Base-by-base conservation (phyloP, 2,888 invertebrate genomes). In the Dermolepida albohirtum region DNA sequence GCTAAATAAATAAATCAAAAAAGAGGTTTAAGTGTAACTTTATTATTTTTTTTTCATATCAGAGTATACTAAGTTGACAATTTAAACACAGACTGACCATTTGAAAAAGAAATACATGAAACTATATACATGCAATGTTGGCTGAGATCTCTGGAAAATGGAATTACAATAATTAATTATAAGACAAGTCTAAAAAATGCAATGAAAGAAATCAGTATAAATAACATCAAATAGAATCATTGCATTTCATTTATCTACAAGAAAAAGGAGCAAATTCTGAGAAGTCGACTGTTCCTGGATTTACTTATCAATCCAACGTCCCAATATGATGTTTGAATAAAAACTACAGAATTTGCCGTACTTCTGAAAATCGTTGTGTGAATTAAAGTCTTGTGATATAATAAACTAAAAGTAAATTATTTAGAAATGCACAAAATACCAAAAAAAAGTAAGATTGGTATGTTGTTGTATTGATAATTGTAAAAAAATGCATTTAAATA, bases 31-130 rank as follows among this genome's bases (percentile, higher is more conserved):
- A 78, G 78, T 78, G 77, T 79, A 75, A 72, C 72, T 79, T 79
- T 80, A 79, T 80, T 69, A 54, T 66, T 59, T 43, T 64, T 64
- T 78, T 79, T 80, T 80, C 75, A 78, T 80, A 78, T 79, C 76
- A 79, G 79, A 80, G 78, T 80, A 80, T 80, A 80, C 79, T 79
- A 81, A 77, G 75, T 74, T 75, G 76, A 79, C 79, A 77, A 72
- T 73, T 72, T 71, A 78, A 80, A 80, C 79, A 80, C 78, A 79
- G 81, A 81, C 81, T 82, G 81, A 82, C 81, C 81, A 79, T 81
- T 74, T 77, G 76, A 78, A 79, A 80, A 80, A 78, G 78, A 72
- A 67, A 73, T 57, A 64, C 69, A 71, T 68, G 71, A 74, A 72
- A 73, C 68, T 74, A 74, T 75, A 71, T 74, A 75, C 74, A 74